These are phyloP conservation scores for Bombus sibiricus DNA, from an alignment of 1,140 invertebrate species.

Conservation along the genomic window DNA sequence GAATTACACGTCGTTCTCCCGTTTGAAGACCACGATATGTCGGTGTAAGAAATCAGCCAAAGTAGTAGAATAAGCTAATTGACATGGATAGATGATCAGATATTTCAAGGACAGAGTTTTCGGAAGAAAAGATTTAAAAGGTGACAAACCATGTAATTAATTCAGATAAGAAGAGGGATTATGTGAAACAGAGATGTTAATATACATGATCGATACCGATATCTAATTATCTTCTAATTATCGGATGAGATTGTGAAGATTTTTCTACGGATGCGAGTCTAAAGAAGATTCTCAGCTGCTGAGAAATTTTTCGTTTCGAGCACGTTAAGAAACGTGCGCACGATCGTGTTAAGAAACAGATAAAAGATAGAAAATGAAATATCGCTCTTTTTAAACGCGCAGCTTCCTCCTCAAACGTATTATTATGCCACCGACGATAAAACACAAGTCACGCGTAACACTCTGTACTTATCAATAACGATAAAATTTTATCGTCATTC, in stretches of 20 bases:
- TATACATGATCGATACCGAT: not conserved
- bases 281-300: not conserved
- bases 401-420: not conserved
- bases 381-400: not conserved
- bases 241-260: not conserved
- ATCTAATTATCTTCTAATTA: not conserved
- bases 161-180: not conserved
- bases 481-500: not conserved
- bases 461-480: not conserved
- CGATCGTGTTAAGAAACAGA: not conserved
- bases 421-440: not conserved
- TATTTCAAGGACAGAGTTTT: too few relatives aligned
- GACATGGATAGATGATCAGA: too few relatives aligned
- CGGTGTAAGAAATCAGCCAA: too few relatives aligned
- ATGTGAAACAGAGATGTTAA: too few relatives aligned
- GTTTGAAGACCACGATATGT: too few relatives aligned
- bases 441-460: not conserved
- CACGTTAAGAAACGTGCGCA: not conserved
- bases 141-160: not conserved
- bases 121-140: not conserved
- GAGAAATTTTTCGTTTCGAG: not conserved
- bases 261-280: not conserved
- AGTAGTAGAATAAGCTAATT: not conserved
- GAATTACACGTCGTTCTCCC: too few relatives aligned
- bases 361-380: not conserved